phyloP scores from a whole-genome alignment of 2,797 vertebrate species.

The Antrozous pallidus region DNA sequence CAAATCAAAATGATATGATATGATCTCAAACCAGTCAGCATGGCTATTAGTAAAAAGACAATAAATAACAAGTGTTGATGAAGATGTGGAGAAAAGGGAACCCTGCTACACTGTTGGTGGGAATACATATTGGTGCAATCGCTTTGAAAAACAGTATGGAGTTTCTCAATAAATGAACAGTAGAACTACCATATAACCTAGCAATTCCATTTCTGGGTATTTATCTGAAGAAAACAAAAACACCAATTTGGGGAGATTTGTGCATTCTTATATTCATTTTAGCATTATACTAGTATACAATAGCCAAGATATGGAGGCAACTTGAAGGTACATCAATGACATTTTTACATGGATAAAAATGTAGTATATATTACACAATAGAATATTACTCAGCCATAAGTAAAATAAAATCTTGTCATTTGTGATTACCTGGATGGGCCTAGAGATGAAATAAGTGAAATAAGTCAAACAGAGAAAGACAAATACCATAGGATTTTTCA shows the following conservation, averaged over 20 bases:
- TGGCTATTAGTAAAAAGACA: background rate
- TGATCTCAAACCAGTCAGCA: background rate
- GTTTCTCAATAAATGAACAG: background rate
- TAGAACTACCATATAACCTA: background rate
- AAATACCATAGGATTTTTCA: background rate
- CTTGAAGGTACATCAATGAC: background rate
- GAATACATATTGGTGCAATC: background rate
- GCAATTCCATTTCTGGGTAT: background rate
- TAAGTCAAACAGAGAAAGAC: background rate
- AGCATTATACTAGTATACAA: background rate
- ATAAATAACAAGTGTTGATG: background rate
- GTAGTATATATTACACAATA: background rate
- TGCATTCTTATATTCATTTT: background rate
- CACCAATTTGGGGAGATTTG: background rate
- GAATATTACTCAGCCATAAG: background rate
- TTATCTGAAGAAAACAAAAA: background rate
- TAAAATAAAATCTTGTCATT: background rate
- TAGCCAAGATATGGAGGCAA: background rate
- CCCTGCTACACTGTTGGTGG: background rate
- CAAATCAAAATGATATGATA: background rate
- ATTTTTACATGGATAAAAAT: background rate
- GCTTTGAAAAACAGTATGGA: background rate
- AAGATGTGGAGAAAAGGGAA: background rate
- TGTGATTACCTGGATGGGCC: background rate
- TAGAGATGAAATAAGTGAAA: background rate